Percentiles rank a stretch among this genome's conserved stretches.
These are phyloP conservation scores for Serilophus lunatus DNA, from an alignment of 2,113 vertebrate genomes.

Conservation along the genomic window DNA sequence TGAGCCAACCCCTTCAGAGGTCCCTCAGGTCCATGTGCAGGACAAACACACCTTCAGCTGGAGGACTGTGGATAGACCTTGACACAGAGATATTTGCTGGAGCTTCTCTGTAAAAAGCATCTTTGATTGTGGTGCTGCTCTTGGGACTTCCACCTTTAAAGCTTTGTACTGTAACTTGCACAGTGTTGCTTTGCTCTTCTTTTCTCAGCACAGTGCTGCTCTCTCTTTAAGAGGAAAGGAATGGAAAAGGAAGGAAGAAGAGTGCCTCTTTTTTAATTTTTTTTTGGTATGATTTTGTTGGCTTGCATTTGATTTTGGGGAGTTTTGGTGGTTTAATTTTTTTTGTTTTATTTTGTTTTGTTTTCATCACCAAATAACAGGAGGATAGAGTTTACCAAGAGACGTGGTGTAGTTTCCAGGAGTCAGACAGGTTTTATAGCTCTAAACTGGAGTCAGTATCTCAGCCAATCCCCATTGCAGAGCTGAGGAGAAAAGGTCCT, in stretches of 20 bases:
- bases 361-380: not conserved
- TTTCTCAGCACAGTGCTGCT: not conserved
- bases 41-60: not conserved
- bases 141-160: not conserved
- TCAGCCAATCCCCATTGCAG: not conserved
- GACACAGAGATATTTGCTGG: not conserved
- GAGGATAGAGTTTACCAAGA: not conserved
- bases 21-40: not conserved
- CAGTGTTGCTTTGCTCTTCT: not conserved
- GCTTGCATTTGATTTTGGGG: too few species aligned
- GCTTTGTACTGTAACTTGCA: not conserved
- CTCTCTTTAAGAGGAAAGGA: not conserved
- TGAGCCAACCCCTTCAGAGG: not conserved
- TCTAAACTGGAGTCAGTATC: not conserved
- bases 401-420: not conserved
- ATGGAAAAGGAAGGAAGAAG: not conserved
- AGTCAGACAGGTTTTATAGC: not conserved
- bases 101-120: not conserved
- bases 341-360: not conserved
- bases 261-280: fast-evolving
- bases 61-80: not conserved
- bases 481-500: not conserved
- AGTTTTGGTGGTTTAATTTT: too few species aligned
- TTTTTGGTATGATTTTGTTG: too few species aligned
- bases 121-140: not conserved